phyloP scores from a whole-genome alignment of 1,140 invertebrate genomes.

The Watersipora subatra region DNA sequence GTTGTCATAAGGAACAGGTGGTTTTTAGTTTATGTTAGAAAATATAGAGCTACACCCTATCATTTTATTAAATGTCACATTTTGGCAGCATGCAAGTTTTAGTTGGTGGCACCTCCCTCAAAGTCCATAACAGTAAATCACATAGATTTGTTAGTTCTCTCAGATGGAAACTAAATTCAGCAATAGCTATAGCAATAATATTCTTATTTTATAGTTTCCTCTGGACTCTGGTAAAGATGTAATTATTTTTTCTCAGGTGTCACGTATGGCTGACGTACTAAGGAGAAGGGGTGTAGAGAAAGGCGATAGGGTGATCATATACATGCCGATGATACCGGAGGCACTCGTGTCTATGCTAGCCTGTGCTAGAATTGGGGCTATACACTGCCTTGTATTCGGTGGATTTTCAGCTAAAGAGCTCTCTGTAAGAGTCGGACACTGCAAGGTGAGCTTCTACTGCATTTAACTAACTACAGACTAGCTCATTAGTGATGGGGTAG shows the following conservation, averaged over 20 bases:
- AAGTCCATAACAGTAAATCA: no score
- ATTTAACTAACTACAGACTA: no score
- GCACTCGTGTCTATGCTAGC: constrained; percentile 72
- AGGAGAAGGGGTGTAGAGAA: constrained; percentile 55
- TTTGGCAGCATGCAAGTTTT: no score
- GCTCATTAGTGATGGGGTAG: neutral
- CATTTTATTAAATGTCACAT: no score
- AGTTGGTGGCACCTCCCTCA: no score
- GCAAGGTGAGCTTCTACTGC: constrained; percentile 36
- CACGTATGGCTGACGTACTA: constrained; percentile 60
- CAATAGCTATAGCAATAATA: constrained; percentile 1
- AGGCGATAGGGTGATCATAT: constrained; percentile 69
- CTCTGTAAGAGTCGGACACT: constrained; percentile 68
- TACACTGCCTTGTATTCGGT: constrained; percentile 54
- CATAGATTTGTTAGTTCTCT: neutral
- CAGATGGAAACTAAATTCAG: constrained; percentile 5
- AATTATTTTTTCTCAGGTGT: constrained; percentile 47
- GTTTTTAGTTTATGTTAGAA: no score
- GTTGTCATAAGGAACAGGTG: no score
- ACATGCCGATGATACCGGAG: constrained; percentile 81
- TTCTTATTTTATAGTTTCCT: constrained; percentile 7
- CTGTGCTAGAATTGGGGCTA: constrained; percentile 61
- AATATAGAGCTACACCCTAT: no score
- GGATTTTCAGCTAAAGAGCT: constrained; percentile 78
- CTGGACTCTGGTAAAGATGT: neutral